Conservation (phyloP, 2,888 invertebrate species). For the Campoplex capitator region DNA sequence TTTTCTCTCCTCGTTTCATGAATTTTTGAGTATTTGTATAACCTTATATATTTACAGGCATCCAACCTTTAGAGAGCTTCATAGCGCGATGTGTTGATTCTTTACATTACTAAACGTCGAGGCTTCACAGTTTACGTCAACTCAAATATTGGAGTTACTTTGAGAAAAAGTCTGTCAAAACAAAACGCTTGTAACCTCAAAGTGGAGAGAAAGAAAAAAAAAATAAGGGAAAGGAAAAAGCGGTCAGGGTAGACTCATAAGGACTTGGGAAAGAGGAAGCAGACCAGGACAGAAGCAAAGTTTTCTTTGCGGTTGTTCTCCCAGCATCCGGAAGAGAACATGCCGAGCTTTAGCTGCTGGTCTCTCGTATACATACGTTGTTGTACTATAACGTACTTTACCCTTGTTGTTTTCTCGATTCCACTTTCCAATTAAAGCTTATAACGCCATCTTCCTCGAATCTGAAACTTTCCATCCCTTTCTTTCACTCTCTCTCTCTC, state of each 20-base stretch:
- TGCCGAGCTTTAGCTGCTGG: conserved; percentile 4
- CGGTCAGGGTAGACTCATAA: conserved; percentile 25
- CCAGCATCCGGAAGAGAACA: conserved; percentile 46
- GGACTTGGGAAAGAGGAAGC: conserved; percentile 17
- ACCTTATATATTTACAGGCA: neutral
- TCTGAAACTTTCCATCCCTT: conserved; percentile 23
- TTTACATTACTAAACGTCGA: conserved; percentile 16
- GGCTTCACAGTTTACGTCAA: conserved; percentile 9
- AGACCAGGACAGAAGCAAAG: conserved; percentile 39
- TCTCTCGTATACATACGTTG: neutral
- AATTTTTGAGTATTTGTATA: neutral
- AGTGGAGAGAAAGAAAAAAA: neutral
- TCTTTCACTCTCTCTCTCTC: neutral
- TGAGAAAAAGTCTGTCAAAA: conserved; percentile 1
- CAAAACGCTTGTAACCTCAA: conserved; percentile 42
- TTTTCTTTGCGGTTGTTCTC: conserved; percentile 58
- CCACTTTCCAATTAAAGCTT: conserved; percentile 70
- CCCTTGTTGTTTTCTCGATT: conserved; percentile 49
- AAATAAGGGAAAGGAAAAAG: neutral
- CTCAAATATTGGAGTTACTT: conserved; percentile 17
- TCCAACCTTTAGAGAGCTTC: neutral
- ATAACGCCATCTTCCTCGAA: conserved; percentile 54
- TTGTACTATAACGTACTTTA: conserved; percentile 32
- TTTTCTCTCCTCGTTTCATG: neutral
- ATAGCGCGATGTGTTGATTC: neutral